These are phyloP conservation scores for Tanytarsus gracilentus DNA, from an alignment of 2,888 invertebrate genomes.

Conservation along the genomic window DNA sequence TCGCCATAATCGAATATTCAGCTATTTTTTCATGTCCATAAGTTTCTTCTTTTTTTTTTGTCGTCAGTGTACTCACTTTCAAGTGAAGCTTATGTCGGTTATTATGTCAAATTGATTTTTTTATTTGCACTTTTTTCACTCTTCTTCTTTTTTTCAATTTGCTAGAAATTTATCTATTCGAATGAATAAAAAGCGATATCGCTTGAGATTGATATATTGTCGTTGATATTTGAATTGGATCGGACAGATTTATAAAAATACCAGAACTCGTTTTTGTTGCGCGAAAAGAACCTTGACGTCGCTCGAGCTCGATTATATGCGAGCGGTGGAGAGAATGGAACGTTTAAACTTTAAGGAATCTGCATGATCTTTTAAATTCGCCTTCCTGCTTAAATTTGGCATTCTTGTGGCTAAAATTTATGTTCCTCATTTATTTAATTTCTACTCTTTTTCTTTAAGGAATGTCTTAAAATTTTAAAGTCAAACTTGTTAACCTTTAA, in stretches of 20 bases:
- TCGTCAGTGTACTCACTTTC: not conserved
- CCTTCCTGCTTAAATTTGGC: not conserved
- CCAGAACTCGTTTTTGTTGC: not conserved
- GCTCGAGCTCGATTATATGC: too few species aligned
- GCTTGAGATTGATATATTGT: not conserved
- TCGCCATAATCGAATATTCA: not conserved
- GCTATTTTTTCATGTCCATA: constrained; percentile 1
- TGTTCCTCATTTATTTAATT: not conserved
- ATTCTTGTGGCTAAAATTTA: too few species aligned
- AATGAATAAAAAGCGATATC: too few species aligned
- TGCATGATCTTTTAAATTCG: not conserved
- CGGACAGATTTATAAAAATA: not conserved
- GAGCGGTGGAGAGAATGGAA: too few species aligned
- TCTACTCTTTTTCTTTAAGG: not conserved
- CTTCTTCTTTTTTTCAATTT: constrained; percentile 5
- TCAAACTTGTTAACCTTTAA: too few species aligned
- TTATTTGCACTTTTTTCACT: constrained; percentile 9
- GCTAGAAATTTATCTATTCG: too few species aligned
- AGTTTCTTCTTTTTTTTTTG: not conserved
- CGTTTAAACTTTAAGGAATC: too few species aligned
- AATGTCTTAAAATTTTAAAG: too few species aligned
- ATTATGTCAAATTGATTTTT: constrained; percentile 26
- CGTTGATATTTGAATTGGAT: not conserved
- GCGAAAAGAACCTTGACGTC: too few species aligned
- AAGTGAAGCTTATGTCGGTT: constrained; percentile 16